Evolutionary conservation across 2,797 vertebrate species (phyloP), one percentile per base, ranked within the genome.

Genomic region (Benthosema pterotum): DNA sequence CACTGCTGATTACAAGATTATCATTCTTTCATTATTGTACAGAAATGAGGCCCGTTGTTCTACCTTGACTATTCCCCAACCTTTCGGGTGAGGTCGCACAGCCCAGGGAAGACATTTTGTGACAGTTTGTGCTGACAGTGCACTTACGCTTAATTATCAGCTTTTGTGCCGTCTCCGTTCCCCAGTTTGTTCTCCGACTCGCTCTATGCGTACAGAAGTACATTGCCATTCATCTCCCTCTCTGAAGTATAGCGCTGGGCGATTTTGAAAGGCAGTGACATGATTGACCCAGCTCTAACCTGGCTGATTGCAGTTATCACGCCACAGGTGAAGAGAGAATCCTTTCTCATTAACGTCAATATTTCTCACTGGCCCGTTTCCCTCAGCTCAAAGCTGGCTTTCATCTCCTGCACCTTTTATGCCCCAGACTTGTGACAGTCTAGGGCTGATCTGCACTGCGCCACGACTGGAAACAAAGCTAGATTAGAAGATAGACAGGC

Each of bases 221-320:
- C 73, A 60, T 57, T n/a, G 28, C 15, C 43, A 71, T 72, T 80
- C 60, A 81, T 79, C 68, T 54, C 61, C 52, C 54, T 67, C 63
- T 75, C 17, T 63, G 51, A 66, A 63, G 60, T 50, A 49, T 25
- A n/a, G 55, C 9, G 7, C n/a, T 49, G 60, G 48, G 52, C 63
- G 61, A 75, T 70, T 74, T 71, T 68, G 65, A 59, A 71, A 69
- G 77, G 74, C 53, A 66, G 56, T 49, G 49, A 71, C 52, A 58
- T 65, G 65, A 72, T 52, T 73, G 72, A 48, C 63, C 73, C 52
- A 45, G 52, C 52, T 75, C 80, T 79, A 57, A 79, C 71, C 69
- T 79, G 63, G 63, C 73, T 77, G 46, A 74, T 65, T 47, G 60
- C 65, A 75, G 52, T 70, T 75, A 82, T 77, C 60, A 73, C 59